Base-by-base conservation (phyloP, 23 tunicate genomes). In the Oikopleura vanhoeffeni region DNA sequence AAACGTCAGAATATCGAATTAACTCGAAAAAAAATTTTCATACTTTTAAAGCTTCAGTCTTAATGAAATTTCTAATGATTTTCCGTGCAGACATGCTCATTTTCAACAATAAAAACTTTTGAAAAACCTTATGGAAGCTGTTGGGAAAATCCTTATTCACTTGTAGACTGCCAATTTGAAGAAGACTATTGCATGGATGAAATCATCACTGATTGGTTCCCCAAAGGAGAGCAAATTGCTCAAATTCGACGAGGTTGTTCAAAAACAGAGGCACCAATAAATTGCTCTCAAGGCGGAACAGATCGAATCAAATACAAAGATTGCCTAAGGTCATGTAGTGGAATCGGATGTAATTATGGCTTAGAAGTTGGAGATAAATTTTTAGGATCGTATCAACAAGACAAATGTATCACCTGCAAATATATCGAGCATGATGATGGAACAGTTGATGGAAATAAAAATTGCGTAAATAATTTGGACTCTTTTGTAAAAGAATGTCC, bases 121-220 rank as follows among this genome's bases (percentile, higher is more conserved):
- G n/a, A n/a, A n/a, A n/a, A n/a, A n/a, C n/a, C n/a, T n/a, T n/a
- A n/a, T n/a, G n/a, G n/a, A n/a, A n/a, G n/a, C n/a, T n/a, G n/a
- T n/a, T n/a, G n/a, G n/a, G n/a, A n/a, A n/a, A n/a, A n/a, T n/a
- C n/a, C n/a, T n/a, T n/a, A n/a, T n/a, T n/a, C n/a, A n/a, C n/a
- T n/a, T n/a, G n/a, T n/a, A n/a, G n/a, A n/a, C n/a, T n/a, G n/a
- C n/a, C n/a, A n/a, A n/a, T n/a, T n/a, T n/a, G n/a, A n/a, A n/a
- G n/a, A n/a, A 49, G 64, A 49, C 64, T 49, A 49, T 49, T 71
- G 79, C 35, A 30, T 30, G 27, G 79, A 71, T 71, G 79, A 71
- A 30, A 71, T 71, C 34, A 18, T 24, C 4, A 38, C 32, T 28
- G 79, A 71, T 38, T 71, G 79, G 79, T 13, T 71, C 3, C 79